Evolutionary conservation across 2,888 invertebrate genomes (phyloP).

Genomic region (Meandrusa payeni): DNA sequence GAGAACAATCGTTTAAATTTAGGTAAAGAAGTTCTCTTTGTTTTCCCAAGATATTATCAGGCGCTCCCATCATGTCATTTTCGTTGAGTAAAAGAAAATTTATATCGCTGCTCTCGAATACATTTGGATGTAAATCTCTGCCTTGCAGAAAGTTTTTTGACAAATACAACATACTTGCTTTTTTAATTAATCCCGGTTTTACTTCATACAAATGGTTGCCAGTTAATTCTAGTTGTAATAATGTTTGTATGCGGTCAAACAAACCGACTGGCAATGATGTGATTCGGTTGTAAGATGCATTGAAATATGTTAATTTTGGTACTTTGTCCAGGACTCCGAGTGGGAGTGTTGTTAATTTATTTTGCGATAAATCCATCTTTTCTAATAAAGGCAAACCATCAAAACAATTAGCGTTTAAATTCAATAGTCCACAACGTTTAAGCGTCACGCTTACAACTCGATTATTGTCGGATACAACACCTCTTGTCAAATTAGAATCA

Average conservation of each 20-base stretch:
- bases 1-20: conserved; percentile 46
- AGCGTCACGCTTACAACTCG: conserved; percentile 36
- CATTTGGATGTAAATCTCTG: conserved; percentile 36
- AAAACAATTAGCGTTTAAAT: conserved; percentile 45
- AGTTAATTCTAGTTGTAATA: conserved; percentile 48
- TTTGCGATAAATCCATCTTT: conserved; percentile 49
- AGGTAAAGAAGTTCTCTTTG: conserved; percentile 39
- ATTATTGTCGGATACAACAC: conserved; percentile 44
- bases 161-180: conserved; percentile 43
- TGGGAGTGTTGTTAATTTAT: conserved; percentile 44
- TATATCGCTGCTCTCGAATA: conserved; percentile 39
- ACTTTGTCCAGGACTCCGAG: conserved; percentile 48
- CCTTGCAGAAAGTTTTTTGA: conserved; percentile 48
- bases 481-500: conserved; percentile 38
- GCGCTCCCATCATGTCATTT: conserved; percentile 47
- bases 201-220: conserved; percentile 41
- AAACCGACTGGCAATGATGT: conserved; percentile 45
- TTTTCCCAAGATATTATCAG: conserved; percentile 41
- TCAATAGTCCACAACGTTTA: conserved; percentile 38
- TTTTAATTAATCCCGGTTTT: conserved; percentile 36
- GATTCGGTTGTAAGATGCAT: conserved; percentile 48
- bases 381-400: conserved; percentile 39
- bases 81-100: conserved; percentile 46
- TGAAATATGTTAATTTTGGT: conserved; percentile 39
- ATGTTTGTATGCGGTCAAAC: conserved; percentile 45